A percentile compares a stretch with the other conserved stretches of the same genome.
phyloP scores from a whole-genome alignment of 2,888 invertebrate genomes.

The Stenolophus ochropezus region DNA sequence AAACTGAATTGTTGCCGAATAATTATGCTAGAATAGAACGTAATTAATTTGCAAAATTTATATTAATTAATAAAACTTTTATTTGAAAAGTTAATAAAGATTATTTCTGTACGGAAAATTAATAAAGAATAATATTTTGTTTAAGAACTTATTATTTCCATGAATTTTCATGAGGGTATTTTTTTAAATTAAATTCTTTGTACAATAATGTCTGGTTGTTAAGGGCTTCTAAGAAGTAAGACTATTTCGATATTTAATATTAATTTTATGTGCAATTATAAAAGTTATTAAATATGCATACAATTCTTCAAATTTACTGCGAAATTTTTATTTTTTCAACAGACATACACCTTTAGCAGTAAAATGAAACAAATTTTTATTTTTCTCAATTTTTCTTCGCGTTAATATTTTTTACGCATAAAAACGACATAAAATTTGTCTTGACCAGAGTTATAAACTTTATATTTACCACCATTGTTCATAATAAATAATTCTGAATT shows the following conservation, averaged over 20 bases:
- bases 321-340: conserved; percentile 7
- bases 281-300: conserved; percentile 20
- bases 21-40: neutral
- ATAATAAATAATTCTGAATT: conserved; percentile 25
- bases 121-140: neutral
- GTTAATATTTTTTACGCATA: conserved; percentile 23
- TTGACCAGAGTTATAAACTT: conserved; percentile 26
- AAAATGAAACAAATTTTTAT: conserved; percentile 24
- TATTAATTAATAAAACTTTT: neutral
- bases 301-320: conserved; percentile 11
- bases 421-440: conserved; percentile 28
- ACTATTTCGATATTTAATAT: conserved; percentile 3
- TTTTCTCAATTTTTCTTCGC: conserved; percentile 33
- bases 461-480: conserved; percentile 28
- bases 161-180: too few relatives aligned
- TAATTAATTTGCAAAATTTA: neutral
- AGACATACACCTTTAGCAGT: conserved; percentile 4
- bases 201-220: neutral
- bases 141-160: neutral
- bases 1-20: conserved; percentile 10
- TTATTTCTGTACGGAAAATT: neutral
- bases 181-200: neutral
- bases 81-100: neutral
- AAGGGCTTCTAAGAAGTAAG: neutral
- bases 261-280: conserved; percentile 20